phyloP scores from a whole-genome alignment of 2,113 vertebrate genomes.

The Indri indri region DNA sequence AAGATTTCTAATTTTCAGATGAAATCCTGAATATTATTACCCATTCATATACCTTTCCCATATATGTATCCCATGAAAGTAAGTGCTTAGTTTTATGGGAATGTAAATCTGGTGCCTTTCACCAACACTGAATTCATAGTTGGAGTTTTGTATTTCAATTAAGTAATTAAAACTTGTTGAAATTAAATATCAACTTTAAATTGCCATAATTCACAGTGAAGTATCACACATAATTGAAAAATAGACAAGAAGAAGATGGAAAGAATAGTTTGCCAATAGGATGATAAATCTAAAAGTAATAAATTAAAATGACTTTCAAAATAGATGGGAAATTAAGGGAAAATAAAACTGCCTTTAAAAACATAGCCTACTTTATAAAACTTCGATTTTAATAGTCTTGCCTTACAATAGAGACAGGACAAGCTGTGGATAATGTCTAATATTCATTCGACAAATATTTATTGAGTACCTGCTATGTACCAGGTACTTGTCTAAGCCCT shows the following conservation, averaged over 20 bases:
- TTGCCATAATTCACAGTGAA: conserved; percentile 68
- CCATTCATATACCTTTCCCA: not conserved
- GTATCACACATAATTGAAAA: conserved; percentile 61
- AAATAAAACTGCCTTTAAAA: conserved; percentile 61
- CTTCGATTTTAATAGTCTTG: not conserved
- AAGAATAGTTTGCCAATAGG: conserved; percentile 46
- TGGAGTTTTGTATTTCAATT: conserved; percentile 67
- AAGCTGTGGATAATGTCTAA: conserved; percentile 30
- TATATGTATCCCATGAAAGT: conserved; percentile 2
- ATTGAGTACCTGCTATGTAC: conserved; percentile 34
- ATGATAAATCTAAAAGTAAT: conserved; percentile 65
- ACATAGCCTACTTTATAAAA: conserved; percentile 44
- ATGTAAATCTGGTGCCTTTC: conserved; percentile 63
- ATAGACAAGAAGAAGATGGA: conserved; percentile 52
- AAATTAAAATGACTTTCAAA: conserved; percentile 61
- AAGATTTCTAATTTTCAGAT: conserved; percentile 20
- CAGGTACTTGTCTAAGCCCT: conserved; percentile 26
- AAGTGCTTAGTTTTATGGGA: conserved; percentile 49
- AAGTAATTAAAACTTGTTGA: conserved; percentile 71
- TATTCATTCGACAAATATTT: conserved; percentile 39
- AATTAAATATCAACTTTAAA: conserved; percentile 70
- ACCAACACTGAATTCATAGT: conserved; percentile 49
- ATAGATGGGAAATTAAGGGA: conserved; percentile 45
- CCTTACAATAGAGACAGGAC: not conserved
- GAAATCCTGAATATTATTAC: conserved; percentile 4